These are phyloP conservation scores for Exephanes ischioxanthus DNA, from an alignment of 2,888 invertebrate species.

Conservation along the genomic window DNA sequence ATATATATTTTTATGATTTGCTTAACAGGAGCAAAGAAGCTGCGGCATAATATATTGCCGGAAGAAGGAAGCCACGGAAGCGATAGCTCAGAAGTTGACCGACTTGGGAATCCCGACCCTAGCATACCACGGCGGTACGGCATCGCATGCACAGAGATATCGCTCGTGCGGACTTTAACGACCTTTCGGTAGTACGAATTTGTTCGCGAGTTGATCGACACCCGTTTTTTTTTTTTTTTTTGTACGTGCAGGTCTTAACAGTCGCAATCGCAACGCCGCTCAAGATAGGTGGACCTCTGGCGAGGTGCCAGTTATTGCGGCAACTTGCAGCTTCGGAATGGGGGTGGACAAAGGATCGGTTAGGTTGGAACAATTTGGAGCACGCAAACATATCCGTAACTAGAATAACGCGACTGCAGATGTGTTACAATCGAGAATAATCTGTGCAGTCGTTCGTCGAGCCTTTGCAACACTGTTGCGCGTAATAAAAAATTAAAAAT, in stretches of 20 bases:
- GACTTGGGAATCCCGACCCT: conserved; percentile 91
- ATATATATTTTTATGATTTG: not conserved
- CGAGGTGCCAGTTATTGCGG: conserved; percentile 95
- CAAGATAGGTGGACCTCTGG: conserved; percentile 98
- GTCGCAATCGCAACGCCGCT: conserved; percentile 90
- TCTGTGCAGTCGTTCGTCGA: not conserved
- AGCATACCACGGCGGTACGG: conserved; percentile 95
- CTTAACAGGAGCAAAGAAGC: conserved; percentile 84
- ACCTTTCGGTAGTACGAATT: not conserved
- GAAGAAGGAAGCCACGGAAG: conserved; percentile 95
- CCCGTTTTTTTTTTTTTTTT: conserved; percentile 44
- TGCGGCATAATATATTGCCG: conserved; percentile 98
- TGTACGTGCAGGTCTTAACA: conserved; percentile 88
- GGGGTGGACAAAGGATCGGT: conserved; percentile 99
- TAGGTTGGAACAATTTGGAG: conserved; percentile 85
- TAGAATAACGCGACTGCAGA: conserved; percentile 31
- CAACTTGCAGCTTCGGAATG: conserved; percentile 99
- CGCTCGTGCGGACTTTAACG: conserved; percentile 7
- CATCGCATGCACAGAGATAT: conserved; percentile 11
- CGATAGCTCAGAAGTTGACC: conserved; percentile 91
- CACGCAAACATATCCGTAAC: conserved; percentile 48
- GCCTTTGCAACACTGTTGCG: no score
- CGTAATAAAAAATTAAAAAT: not conserved
- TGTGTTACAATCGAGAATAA: not conserved
- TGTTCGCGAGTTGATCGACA: conserved; percentile 5